Base-by-base conservation (phyloP, 2,797 vertebrate genomes). In the Gambelia wislizenii region DNA sequence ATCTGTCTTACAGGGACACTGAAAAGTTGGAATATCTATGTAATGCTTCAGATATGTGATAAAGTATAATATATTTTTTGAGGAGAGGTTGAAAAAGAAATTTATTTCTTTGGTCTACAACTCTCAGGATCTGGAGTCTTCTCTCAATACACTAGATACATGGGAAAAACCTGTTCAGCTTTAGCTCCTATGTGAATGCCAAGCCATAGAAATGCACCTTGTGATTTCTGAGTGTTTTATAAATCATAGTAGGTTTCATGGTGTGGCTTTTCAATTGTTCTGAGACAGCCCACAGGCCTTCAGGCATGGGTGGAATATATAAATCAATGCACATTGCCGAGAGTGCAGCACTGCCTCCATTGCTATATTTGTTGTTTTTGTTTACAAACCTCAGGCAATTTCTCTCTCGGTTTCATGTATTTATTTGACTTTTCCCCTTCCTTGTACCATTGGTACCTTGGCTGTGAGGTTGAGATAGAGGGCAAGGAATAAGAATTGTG, bases 351-450 rank as follows among this genome's bases (percentile, higher is more conserved):
- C 6, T 84, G 33, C n/a, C 47, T 70, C 30, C 5, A 36, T 1
- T 16, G 33, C 4, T 84, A 7, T 5, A 0, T 69, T n/a, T 56
- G 7, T 36, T 0, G 13, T 56, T 20, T 10, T 42, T 0, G 0
- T 10, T 78, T 1, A 3, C 1, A 47, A 54, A 4, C 4, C 75
- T 64, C 54, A 64, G 39, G 42, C n/a, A 54, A 16, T 69, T 30
- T 22, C 6, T 52, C 7, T 33, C 30, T 61, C 25, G 54, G 4
- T 67, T 67, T 52, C 25, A n/a, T 4, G 18, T 39, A 18, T 83
- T 49, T 72, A 14, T 39, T 30, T 67, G 2, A 61, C 16, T 44
- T 4, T 47, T 12, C 27, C 16, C 18, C 16, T 56, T 64, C 10
- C 42, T 61, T 69, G 18, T 64, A 61, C 27, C 16, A 47, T 89